Conservation (phyloP, 1,140 invertebrate genomes). For the Ganaspis sp. region DNA sequence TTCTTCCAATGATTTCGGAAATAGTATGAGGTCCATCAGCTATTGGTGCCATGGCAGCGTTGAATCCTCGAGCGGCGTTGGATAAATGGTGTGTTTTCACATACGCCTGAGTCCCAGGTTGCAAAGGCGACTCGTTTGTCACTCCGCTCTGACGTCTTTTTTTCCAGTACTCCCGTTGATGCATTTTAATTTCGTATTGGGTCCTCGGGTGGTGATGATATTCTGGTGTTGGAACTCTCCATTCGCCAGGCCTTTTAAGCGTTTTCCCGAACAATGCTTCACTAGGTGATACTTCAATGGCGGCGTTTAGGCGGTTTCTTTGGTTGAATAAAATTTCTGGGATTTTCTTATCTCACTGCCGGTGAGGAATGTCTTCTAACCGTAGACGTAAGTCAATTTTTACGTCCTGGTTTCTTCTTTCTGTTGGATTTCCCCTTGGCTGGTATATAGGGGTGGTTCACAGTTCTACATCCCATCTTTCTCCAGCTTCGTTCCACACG, state of each 20-base stretch:
- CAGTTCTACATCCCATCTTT: background rate
- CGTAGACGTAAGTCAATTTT: background rate
- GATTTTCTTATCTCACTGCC: background rate
- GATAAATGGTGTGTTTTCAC: no score
- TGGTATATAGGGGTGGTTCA: background rate
- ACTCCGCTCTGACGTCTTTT: no score
- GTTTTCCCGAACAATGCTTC: background rate
- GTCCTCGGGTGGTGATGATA: background rate
- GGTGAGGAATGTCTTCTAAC: background rate
- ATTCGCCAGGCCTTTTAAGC: background rate
- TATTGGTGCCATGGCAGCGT: no score
- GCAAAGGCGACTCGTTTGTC: no score
- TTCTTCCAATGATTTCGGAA: no score
- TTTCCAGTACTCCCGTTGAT: no score
- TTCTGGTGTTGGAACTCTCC: background rate
- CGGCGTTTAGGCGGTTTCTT: background rate
- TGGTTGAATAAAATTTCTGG: background rate
- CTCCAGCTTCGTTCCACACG: background rate
- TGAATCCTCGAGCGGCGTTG: no score
- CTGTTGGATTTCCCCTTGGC: background rate
- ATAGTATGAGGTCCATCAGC: no score
- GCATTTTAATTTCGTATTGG: background rate
- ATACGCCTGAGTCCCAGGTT: no score
- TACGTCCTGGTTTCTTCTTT: background rate
- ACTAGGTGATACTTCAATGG: background rate